Conservation (phyloP, 2,888 invertebrate genomes). For the Pristionchus fissidentatus region DNA sequence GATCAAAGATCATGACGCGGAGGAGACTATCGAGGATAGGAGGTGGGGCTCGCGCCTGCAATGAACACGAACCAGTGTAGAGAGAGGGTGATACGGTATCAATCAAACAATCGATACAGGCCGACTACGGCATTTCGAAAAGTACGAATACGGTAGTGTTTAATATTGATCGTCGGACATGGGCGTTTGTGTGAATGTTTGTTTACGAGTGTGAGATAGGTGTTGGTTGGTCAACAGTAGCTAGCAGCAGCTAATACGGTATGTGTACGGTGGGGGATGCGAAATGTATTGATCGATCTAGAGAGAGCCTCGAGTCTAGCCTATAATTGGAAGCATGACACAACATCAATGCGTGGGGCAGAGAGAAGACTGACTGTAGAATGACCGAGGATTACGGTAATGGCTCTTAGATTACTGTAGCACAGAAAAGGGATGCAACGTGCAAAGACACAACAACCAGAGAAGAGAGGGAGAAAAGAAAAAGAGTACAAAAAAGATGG, state of each 20-base stretch:
- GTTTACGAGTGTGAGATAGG: neutral
- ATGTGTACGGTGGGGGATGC: neutral
- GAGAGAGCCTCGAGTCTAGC: no score
- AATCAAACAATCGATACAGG: no score
- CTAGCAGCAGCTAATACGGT: no score
- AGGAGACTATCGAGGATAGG: neutral
- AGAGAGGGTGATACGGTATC: neutral
- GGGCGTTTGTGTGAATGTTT: neutral
- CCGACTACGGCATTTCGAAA: neutral
- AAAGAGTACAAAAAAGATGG: neutral
- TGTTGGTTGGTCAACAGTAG: no score
- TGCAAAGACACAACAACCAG: constrained; percentile 17
- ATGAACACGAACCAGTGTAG: constrained; percentile 3
- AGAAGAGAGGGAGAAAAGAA: no score
- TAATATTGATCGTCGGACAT: neutral
- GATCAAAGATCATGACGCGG: neutral
- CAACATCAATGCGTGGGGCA: neutral
- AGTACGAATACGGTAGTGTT: neutral
- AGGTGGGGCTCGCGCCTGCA: neutral
- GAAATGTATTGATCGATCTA: neutral
- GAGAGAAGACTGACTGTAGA: neutral
- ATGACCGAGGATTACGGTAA: neutral
- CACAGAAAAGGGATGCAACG: neutral
- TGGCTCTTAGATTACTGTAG: no score
- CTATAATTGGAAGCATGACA: neutral